Percentiles rank a stretch among this genome's conserved stretches.
Evolutionary conservation across 2,797 vertebrate genomes (phyloP).

Genomic region (Chaetodon trifasciatus): DNA sequence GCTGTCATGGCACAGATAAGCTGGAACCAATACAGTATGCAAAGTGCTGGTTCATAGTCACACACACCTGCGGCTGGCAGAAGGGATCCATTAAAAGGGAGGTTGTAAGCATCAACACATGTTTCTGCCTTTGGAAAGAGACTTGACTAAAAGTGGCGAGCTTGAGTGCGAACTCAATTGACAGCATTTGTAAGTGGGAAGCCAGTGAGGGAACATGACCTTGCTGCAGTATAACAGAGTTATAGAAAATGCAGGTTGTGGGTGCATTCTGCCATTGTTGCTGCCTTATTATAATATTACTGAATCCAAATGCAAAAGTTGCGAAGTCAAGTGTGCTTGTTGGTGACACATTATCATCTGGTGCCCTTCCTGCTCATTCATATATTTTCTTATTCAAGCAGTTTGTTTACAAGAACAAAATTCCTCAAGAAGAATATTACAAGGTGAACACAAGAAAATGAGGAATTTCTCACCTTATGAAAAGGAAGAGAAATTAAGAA

Average conservation of each 20-base stretch:
- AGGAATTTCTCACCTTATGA: background rate
- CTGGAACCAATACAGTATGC: background rate
- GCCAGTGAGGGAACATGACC: constrained; percentile 1
- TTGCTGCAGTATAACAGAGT: background rate
- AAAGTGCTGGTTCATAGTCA: constrained; percentile 4
- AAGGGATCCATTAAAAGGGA: background rate
- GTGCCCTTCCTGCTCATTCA: background rate
- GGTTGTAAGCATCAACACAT: background rate
- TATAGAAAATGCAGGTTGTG: background rate
- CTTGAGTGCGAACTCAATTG: background rate
- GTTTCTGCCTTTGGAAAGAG: background rate
- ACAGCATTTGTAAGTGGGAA: background rate
- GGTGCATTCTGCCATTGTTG: background rate
- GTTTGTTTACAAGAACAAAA: background rate
- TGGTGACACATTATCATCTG: background rate
- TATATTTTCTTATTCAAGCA: background rate
- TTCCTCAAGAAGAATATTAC: background rate
- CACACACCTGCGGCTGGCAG: constrained; percentile 2
- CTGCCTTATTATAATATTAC: background rate
- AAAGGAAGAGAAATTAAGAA: background rate
- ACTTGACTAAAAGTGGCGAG: background rate
- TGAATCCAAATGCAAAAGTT: background rate
- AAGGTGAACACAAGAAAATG: background rate
- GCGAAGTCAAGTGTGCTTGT: background rate
- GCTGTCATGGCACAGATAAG: background rate